These are phyloP conservation scores for Drosophila limbata DNA, from an alignment of 2,888 invertebrate species.

Conservation along the genomic window DNA sequence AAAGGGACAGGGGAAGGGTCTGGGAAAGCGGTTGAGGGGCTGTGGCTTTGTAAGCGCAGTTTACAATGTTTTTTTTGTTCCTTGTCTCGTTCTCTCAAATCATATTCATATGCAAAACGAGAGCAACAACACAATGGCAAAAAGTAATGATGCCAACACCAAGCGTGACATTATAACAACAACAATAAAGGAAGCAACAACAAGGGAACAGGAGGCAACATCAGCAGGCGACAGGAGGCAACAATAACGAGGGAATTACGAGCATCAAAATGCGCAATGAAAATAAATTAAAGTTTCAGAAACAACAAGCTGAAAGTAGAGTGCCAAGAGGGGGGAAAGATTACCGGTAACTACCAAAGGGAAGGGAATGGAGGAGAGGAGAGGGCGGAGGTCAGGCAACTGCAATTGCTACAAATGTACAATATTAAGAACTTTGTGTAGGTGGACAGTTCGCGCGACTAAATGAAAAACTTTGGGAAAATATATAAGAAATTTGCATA, in stretches of 20 bases:
- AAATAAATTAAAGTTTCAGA: slow-evolving; percentile 83
- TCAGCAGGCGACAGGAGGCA: slow-evolving; percentile 67
- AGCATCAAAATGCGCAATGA: slow-evolving; percentile 84
- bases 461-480: slow-evolving; percentile 34
- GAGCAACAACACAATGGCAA: slow-evolving; percentile 65
- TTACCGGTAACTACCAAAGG: slow-evolving; percentile 28
- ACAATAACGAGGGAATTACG: slow-evolving; percentile 82
- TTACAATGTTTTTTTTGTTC: slow-evolving; percentile 65
- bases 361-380: not conserved
- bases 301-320: slow-evolving; percentile 54
- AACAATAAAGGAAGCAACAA: slow-evolving; percentile 41
- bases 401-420: slow-evolving; percentile 57
- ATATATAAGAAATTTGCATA: slow-evolving; percentile 76
- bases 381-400: not conserved
- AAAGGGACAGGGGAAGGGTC: slow-evolving; percentile 5
- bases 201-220: slow-evolving; percentile 36
- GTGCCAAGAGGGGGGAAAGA: slow-evolving; percentile 22
- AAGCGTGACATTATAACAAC: slow-evolving; percentile 73
- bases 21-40: slow-evolving; percentile 28
- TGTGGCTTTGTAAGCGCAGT: slow-evolving; percentile 74
- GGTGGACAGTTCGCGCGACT: slow-evolving; percentile 45
- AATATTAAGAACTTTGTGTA: slow-evolving; percentile 44
- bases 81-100: slow-evolving; percentile 54
- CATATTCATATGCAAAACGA: slow-evolving; percentile 80
- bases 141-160: slow-evolving; percentile 81